Evolutionary conservation across 2,113 vertebrate species (phyloP).

Genomic region (Phocoena sinus): DNA sequence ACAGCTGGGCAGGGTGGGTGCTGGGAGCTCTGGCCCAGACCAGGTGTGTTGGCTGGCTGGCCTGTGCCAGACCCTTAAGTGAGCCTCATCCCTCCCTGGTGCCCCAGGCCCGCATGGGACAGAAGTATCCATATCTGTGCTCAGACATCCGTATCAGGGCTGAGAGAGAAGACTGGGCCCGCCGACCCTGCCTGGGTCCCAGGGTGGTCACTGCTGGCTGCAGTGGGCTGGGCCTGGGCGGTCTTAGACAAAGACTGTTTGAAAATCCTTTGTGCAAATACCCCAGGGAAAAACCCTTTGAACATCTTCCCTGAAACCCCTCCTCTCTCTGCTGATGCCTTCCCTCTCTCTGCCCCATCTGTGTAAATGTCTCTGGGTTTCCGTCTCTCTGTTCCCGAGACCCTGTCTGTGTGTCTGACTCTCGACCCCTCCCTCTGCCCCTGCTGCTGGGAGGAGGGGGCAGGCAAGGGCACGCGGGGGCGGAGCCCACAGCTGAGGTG

Average conservation of each 20-base stretch:
- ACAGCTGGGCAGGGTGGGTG: neutral
- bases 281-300: slow-evolving; percentile 66
- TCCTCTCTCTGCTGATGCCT: neutral
- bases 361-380: neutral
- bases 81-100: neutral
- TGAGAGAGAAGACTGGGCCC: neutral
- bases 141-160: neutral
- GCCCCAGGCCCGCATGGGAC: neutral
- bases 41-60: neutral
- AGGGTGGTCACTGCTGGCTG: neutral
- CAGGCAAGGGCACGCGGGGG: neutral
- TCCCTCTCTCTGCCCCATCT: too few relatives aligned
- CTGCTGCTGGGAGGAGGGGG: neutral
- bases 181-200: neutral
- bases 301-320: slow-evolving; percentile 21
- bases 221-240: neutral
- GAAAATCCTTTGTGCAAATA: slow-evolving; percentile 71
- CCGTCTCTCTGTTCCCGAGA: neutral
- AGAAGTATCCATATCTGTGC: neutral
- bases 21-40: neutral
- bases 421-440: neutral
- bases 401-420: neutral
- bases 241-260: slow-evolving; percentile 68
- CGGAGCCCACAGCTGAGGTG: neutral
- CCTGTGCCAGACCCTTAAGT: neutral